Conservation (phyloP, 2,113 vertebrate species). For the Podilymbus podiceps region DNA sequence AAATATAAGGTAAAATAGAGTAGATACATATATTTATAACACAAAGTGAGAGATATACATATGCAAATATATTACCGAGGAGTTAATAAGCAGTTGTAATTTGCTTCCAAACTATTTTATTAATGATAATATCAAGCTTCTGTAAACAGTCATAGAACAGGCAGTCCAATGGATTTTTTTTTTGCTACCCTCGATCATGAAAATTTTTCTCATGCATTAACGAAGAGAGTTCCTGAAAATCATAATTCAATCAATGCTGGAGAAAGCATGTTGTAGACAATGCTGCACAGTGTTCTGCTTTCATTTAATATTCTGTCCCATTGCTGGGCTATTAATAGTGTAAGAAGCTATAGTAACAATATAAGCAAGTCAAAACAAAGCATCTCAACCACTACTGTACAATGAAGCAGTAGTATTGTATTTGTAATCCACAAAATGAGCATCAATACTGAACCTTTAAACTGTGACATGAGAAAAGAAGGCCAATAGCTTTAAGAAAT, state of each 20-base stretch:
- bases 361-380: constrained; percentile 2
- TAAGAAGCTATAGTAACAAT: neutral
- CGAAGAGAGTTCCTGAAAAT: neutral
- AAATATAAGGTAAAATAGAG: neutral
- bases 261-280: neutral
- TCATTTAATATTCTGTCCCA: neutral
- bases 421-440: neutral
- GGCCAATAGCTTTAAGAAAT: neutral
- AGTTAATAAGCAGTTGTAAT: neutral
- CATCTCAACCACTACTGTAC: neutral
- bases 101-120: neutral
- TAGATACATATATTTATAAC: neutral
- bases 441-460: neutral
- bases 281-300: neutral
- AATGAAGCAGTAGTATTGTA: neutral
- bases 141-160: neutral
- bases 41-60: neutral
- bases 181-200: neutral
- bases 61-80: neutral
- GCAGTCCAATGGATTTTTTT: neutral
- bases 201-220: neutral
- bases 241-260: neutral
- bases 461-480: neutral
- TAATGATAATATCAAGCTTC: neutral
- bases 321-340: neutral